A percentile compares a stretch with the other conserved stretches of the same genome.
These are phyloP conservation scores for Serinus canaria DNA, from an alignment of 2,113 vertebrate species.

Conservation along the genomic window DNA sequence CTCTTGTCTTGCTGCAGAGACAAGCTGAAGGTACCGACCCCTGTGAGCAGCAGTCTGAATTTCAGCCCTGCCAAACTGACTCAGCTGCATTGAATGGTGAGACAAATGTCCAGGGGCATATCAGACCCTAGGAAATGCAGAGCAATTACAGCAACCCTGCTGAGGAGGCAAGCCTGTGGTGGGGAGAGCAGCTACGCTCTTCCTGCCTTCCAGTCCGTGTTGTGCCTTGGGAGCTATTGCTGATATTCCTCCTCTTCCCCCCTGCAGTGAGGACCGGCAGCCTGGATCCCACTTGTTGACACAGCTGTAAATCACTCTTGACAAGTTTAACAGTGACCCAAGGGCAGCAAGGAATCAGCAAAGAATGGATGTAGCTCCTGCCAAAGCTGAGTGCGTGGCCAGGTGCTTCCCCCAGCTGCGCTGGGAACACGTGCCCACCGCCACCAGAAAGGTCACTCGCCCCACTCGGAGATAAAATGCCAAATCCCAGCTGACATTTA, in stretches of 20 bases:
- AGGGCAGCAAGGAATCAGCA: neutral
- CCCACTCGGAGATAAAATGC: neutral
- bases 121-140: neutral
- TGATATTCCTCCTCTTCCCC: neutral
- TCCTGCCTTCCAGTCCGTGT: fast-evolving
- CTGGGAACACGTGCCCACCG: fast-evolving
- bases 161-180: fast-evolving
- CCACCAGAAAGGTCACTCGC: neutral
- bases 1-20: neutral
- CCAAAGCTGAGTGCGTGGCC: fast-evolving
- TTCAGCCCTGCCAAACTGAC: neutral
- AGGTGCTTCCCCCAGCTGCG: neutral
- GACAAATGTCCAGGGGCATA: neutral
- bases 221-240: neutral
- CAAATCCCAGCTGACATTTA: neutral
- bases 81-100: fast-evolving
- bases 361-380: neutral
- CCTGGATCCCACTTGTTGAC: neutral
- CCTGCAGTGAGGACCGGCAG: neutral
- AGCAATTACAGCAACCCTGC: neutral
- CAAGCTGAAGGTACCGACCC: neutral
- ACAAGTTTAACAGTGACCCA: neutral
- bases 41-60: neutral
- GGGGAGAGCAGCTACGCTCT: neutral
- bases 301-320: slow-evolving; percentile 15